Evolutionary conservation across 2,888 invertebrate species (phyloP).

Genomic region (Drosophila ustulata): DNA sequence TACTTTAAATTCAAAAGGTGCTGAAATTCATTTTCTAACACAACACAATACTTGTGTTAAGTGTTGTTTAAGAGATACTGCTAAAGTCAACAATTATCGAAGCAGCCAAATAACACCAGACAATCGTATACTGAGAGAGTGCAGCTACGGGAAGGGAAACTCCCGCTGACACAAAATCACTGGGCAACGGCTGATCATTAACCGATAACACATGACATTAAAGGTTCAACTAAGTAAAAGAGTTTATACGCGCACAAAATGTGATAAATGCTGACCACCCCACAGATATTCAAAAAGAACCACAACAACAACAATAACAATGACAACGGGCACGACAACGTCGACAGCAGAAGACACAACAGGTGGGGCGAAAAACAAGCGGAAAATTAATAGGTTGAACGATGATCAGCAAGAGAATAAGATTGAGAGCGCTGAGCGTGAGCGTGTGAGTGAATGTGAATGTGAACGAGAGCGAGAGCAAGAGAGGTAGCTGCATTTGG

Average conservation of each 20-base stretch:
- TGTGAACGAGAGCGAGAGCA: neutral
- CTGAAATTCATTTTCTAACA: too few relatives aligned
- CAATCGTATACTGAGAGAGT: neutral
- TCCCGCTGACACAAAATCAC: constrained; percentile 79
- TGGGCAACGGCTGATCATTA: constrained; percentile 79
- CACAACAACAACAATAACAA: constrained; percentile 27
- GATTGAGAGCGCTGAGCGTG: constrained; percentile 11
- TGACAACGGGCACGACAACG: constrained; percentile 26
- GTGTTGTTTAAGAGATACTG: neutral
- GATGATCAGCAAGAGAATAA: constrained; percentile 52
- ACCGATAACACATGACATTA: constrained; percentile 84
- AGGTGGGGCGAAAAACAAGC: constrained; percentile 69
- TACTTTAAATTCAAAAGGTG: too few relatives aligned
- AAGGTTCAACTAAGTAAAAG: constrained; percentile 72
- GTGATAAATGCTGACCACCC: constrained; percentile 82
- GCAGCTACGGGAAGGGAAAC: constrained; percentile 59
- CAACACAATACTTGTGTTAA: neutral
- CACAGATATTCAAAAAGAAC: constrained; percentile 51
- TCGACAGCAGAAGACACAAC: constrained; percentile 40
- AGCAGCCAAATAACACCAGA: constrained; percentile 6
- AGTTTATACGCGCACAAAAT: constrained; percentile 72
- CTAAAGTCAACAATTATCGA: neutral
- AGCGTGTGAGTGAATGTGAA: too few relatives aligned
- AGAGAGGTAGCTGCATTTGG: neutral
- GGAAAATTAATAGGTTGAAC: constrained; percentile 83